Evolutionary conservation across 2,888 invertebrate genomes (phyloP), one percentile per base, ranked within the genome.

Genomic region (Apodemia zela): DNA sequence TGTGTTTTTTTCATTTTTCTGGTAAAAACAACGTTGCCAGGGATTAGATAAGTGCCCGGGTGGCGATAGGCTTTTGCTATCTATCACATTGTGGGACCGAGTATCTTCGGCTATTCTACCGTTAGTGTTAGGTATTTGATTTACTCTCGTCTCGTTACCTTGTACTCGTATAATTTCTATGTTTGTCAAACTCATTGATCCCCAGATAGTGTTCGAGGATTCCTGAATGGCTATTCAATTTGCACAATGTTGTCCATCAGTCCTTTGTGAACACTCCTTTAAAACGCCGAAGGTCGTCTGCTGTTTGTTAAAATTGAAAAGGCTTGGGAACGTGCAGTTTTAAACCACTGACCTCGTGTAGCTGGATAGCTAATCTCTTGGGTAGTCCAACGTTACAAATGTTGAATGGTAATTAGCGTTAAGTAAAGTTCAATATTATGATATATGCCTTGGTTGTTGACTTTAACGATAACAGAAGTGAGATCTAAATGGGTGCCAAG

Each of bases 141-240:
- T 7, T 33, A 33, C 33, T 33, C 7, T n/a, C n/a, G n/a, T n/a
- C n/a, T n/a, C n/a, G 25, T 25, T 25, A 25, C 25, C 25, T 25
- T 25, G 4, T 29, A 33, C 1, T 13, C 13, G 35, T 13, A 13
- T 13, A 38, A 13, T 13, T 51, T 47, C n/a, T 51, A 13, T 21
- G 51, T 51, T 51, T 51, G 51, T 10, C 5, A 11, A 21, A 21
- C 11, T 21, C 51, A 51, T 18, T 51, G 21, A 18, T 17, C 21
- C 11, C 11, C 51, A 21, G 21, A 18, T 51, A 13, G 51, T 18
- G 11, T 11, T 51, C 51, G 21, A 3, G 18, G n/a, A 17, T 10
- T 18, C 11, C 51, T 51, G 51, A 54, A 54, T 54, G 25, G 21
- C 54, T 54, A 54, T 54, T 54, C 54, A 54, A 54, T 15, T 2